Conservation (phyloP, 2,888 invertebrate species). For the Agrotis exclamationis region DNA sequence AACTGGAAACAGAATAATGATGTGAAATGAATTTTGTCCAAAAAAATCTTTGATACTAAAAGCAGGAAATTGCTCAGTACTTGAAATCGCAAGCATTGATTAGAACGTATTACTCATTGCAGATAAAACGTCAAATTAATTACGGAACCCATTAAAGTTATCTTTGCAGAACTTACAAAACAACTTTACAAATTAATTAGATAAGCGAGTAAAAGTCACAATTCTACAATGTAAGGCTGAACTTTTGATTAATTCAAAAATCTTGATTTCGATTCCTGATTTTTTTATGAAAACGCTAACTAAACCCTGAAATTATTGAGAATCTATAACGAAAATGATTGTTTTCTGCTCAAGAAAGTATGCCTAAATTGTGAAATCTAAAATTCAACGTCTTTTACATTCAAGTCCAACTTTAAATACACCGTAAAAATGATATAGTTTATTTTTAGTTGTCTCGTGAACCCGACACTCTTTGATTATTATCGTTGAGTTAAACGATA, state of each 20-base stretch:
- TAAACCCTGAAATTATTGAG: too few relatives aligned
- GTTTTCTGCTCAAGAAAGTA: too few relatives aligned
- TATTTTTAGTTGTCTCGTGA: constrained; percentile 66
- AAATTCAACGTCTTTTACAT: neutral
- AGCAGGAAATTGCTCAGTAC: constrained; percentile 14
- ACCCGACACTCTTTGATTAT: constrained; percentile 68
- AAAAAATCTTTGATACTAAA: neutral
- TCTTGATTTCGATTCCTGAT: too few relatives aligned
- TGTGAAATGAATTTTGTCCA: neutral
- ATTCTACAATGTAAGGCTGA: constrained; percentile 15
- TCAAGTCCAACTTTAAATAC: constrained; percentile 17
- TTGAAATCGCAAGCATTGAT: constrained; percentile 31
- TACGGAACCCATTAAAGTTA: constrained; percentile 49
- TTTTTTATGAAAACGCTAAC: too few relatives aligned
- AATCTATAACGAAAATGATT: too few relatives aligned
- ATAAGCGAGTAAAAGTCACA: constrained; percentile 31
- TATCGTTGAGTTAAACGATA: constrained; percentile 69
- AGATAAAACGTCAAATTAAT: constrained; percentile 50
- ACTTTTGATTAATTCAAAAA: neutral
- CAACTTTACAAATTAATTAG: constrained; percentile 54
- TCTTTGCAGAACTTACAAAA: constrained; percentile 34
- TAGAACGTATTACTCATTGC: constrained; percentile 39
- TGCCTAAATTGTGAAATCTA: neutral
- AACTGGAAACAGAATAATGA: neutral
- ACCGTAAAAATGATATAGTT: constrained; percentile 39